Evolutionary conservation across 2,113 vertebrate genomes (phyloP).

Genomic region (Clarias gariepinus): DNA sequence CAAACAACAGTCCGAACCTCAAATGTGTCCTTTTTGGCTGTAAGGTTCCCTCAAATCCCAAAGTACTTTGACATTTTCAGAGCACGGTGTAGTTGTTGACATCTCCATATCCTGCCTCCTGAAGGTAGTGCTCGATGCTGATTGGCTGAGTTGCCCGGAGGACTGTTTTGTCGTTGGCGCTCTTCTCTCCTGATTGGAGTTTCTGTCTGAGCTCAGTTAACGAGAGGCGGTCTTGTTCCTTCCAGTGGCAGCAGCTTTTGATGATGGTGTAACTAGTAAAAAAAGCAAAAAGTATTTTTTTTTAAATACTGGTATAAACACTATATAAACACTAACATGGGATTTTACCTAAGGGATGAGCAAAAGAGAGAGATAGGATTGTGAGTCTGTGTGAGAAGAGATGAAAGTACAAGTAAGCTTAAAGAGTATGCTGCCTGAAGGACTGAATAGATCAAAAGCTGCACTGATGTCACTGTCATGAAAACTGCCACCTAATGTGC

Average conservation of each 20-base stretch:
- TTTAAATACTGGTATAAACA: no score
- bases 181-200: conserved; percentile 72
- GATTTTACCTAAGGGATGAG: neutral
- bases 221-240: conserved; percentile 71
- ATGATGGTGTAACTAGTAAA: conserved; percentile 80
- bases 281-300: neutral
- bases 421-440: no score
- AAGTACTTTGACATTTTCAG: conserved; percentile 48
- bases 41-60: neutral
- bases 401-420: no score
- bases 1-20: no score
- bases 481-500: no score
- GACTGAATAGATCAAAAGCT: no score
- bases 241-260: conserved; percentile 88
- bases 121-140: conserved; percentile 70
- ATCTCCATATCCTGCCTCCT: conserved; percentile 73
- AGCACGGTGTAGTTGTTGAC: conserved; percentile 73
- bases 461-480: no score
- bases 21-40: neutral
- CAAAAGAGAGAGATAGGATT: neutral
- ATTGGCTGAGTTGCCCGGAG: conserved; percentile 76
- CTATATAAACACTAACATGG: neutral
- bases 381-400: no score
- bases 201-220: conserved; percentile 71
- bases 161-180: conserved; percentile 76